Evolutionary conservation across 2,797 vertebrate genomes (phyloP).

Genomic region (Alauda arvensis): DNA sequence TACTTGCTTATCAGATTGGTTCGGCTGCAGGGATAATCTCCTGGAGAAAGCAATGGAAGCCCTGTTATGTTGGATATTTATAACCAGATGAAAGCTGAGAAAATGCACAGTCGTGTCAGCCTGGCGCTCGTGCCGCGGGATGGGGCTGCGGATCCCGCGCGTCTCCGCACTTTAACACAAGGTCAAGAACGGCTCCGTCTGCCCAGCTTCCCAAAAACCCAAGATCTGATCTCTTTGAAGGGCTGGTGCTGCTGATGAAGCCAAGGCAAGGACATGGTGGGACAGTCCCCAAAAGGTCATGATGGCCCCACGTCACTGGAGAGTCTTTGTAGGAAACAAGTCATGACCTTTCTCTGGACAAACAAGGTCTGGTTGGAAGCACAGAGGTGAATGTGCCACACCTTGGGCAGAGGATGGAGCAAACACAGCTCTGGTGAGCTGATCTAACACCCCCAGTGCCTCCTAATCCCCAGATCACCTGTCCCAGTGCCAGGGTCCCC

Average conservation of each 20-base stretch:
- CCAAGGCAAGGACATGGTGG: background rate
- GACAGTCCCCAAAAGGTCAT: background rate
- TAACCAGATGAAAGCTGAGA: slow-evolving; percentile 58
- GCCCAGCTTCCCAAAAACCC: background rate
- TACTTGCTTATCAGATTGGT: slow-evolving; percentile 66
- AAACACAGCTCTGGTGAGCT: background rate
- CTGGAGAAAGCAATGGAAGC: slow-evolving; percentile 63
- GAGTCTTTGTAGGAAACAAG: background rate
- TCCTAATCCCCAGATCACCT: background rate
- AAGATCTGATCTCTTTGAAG: background rate
- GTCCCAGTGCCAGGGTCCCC: background rate
- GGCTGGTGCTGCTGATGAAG: background rate
- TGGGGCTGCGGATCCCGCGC: background rate
- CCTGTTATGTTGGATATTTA: slow-evolving; percentile 64
- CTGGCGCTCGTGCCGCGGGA: background rate
- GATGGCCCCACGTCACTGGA: background rate
- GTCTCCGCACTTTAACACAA: background rate
- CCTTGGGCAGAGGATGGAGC: fast-evolving
- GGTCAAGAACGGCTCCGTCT: slow-evolving; percentile 9
- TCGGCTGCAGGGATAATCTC: slow-evolving; percentile 60
- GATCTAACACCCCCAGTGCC: background rate
- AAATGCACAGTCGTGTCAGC: slow-evolving; percentile 49
- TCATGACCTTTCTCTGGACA: background rate
- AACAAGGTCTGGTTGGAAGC: background rate
- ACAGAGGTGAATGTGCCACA: background rate